Evolutionary conservation across 1,140 invertebrate species (phyloP).

Genomic region (Trichomalopsis sarcophagae): DNA sequence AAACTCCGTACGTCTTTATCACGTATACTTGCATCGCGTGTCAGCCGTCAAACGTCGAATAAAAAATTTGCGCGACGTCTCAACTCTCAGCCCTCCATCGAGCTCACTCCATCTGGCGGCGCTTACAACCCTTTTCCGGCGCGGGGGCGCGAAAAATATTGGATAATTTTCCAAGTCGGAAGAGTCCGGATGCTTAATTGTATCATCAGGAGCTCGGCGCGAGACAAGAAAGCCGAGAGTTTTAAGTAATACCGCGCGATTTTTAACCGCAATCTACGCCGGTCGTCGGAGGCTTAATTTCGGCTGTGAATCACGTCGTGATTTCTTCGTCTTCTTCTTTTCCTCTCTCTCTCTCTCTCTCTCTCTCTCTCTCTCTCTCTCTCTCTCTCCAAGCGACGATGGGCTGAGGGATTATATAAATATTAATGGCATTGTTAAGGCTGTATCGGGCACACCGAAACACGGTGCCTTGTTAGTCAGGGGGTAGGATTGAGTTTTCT

Average conservation of each 20-base stretch:
- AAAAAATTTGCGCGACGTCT: constrained; percentile 17
- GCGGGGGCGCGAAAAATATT: constrained; percentile 70
- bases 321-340: constrained; percentile 17
- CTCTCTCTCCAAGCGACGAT: not conserved
- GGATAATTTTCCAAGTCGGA: constrained; percentile 73
- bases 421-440: constrained; percentile 34
- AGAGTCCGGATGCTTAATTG: constrained; percentile 73
- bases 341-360: no score
- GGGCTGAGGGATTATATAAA: constrained; percentile 26
- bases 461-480: no score
- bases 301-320: constrained; percentile 13
- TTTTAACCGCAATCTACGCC: constrained; percentile 73
- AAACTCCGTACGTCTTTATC: no score
- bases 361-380: no score
- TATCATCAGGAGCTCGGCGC: constrained; percentile 72
- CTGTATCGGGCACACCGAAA: not conserved
- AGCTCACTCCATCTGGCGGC: not conserved
- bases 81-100: not conserved
- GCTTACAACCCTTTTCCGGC: constrained; percentile 58
- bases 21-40: not conserved
- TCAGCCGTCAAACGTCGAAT: not conserved
- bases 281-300: constrained; percentile 37
- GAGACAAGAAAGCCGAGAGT: constrained; percentile 52
- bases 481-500: no score
- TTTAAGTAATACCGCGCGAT: constrained; percentile 73